Evolutionary conservation across 2,888 invertebrate genomes (phyloP).

Genomic region (Rotaria socialis): DNA sequence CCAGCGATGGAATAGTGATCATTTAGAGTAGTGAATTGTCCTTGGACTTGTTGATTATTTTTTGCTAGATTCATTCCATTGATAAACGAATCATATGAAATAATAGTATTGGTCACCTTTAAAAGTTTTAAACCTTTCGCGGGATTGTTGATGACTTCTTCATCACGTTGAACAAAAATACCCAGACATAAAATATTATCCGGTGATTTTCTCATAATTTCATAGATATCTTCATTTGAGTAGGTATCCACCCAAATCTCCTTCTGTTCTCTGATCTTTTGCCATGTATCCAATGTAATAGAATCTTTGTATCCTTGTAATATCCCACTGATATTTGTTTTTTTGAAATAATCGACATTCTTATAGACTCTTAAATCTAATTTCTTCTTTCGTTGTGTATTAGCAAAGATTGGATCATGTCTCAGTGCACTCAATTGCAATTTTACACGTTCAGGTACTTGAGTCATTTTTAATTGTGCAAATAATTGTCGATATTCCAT

Average conservation of each 20-base stretch:
- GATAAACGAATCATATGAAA: slow-evolving; percentile 41
- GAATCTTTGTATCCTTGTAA: slow-evolving; percentile 36
- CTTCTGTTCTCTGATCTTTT: slow-evolving; percentile 37
- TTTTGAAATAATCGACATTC: slow-evolving; percentile 41
- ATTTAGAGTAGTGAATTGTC: slow-evolving; percentile 38
- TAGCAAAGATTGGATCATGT: slow-evolving; percentile 41
- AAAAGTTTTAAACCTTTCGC: slow-evolving; percentile 41
- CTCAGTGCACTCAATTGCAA: slow-evolving; percentile 39
- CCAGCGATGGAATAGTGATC: slow-evolving; percentile 37
- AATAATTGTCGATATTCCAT: slow-evolving; percentile 40
- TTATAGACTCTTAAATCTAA: slow-evolving; percentile 37
- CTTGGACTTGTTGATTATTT: slow-evolving; percentile 37
- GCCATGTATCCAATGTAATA: slow-evolving; percentile 37
- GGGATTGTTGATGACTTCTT: slow-evolving; percentile 40
- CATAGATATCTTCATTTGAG: slow-evolving; percentile 39
- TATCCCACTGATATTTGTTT: slow-evolving; percentile 39
- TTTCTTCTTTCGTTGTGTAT: slow-evolving; percentile 34
- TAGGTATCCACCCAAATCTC: slow-evolving; percentile 38
- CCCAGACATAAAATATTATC: slow-evolving; percentile 41
- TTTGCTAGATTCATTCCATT: slow-evolving; percentile 38
- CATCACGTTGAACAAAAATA: slow-evolving; percentile 41
- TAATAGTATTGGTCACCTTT: slow-evolving; percentile 36
- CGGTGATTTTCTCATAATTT: slow-evolving; percentile 42
- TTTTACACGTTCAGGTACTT: slow-evolving; percentile 41
- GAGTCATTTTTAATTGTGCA: slow-evolving; percentile 39